Conservation (phyloP, 2,888 invertebrate species). For the Cetonia aurata region DNA sequence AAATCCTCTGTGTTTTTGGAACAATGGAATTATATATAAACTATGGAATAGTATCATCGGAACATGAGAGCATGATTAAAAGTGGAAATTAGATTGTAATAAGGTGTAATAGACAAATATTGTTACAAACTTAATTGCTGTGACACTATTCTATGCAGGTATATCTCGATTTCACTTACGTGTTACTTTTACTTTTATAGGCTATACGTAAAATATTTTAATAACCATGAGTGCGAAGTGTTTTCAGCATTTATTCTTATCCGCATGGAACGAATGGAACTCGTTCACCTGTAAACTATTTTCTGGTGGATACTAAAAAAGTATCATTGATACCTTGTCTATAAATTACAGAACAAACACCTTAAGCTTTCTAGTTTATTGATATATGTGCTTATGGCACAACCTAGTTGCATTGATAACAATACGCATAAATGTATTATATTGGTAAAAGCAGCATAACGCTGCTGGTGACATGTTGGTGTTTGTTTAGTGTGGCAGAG, state of each 20-base stretch:
- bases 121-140: no score
- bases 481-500: conserved; percentile 29
- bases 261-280: conserved; percentile 20
- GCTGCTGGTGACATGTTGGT: conserved; percentile 41
- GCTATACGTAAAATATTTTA: conserved; percentile 18
- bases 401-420: not conserved
- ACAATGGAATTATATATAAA: no score
- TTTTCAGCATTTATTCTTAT: conserved; percentile 9
- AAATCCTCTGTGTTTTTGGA: no score
- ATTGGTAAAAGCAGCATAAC: conserved; percentile 40
- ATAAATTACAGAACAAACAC: conserved; percentile 25
- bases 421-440: conserved; percentile 19
- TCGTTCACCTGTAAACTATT: conserved; percentile 24
- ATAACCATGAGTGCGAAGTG: conserved; percentile 19
- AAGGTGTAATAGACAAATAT: no score
- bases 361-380: conserved; percentile 25
- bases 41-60: no score
- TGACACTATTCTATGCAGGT: not conserved
- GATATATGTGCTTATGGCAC: not conserved
- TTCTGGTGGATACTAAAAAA: conserved; percentile 23
- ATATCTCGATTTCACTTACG: conserved; percentile 20
- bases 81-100: no score
- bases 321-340: conserved; percentile 9
- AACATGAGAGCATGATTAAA: no score
- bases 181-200: conserved; percentile 17